Base-by-base conservation (phyloP, 2,888 invertebrate genomes). In the Timema podura region DNA sequence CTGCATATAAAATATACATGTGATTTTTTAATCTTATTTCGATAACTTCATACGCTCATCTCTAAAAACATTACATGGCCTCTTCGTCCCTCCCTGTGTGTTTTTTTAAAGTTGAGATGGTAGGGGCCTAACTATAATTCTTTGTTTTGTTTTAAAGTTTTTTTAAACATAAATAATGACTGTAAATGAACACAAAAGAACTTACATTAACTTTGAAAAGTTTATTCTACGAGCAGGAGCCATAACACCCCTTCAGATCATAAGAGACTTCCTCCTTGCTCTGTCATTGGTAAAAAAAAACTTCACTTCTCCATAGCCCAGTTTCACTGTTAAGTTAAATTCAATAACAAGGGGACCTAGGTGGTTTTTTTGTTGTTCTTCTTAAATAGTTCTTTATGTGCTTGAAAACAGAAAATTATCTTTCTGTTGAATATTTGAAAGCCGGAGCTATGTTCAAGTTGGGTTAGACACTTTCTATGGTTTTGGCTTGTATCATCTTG, bases 301-400 rank as follows among this genome's bases (percentile, higher is more conserved):
- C 30, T 16, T n/a, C n/a, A 64, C 0, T 64, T 16, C 5, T 45
- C 44, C 30, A 64, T 64, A 7, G 64, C 44, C 30, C 64, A 64
- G 5, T 64, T 64, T 45, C 46, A 45, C 64, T 45, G 10, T 64
- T 0, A 16, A 64, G 64, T 64, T 13, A 45, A 13, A 64, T 64
- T 64, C 64, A 64, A 64, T 8, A 10, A 7, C 64, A 64, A 45
- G 46, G n/a, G 1, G 6, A 45, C 0, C 46, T 9, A 64, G 44
- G 6, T 64, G 45, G 11, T 8, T 15, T 30, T 30, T 5, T 8
- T 45, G 15, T 6, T 64, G 64, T 30, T 64, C 30, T 64, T 45
- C 64, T 64, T 64, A 64, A 64, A 64, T 45, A 64, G 45, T 64
- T 64, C 11, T n/a, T 64, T 45, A 45, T 64, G 64, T 45, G 1